phyloP scores from a whole-genome alignment of 2,113 vertebrate genomes.

The Chaetura pelagica region DNA sequence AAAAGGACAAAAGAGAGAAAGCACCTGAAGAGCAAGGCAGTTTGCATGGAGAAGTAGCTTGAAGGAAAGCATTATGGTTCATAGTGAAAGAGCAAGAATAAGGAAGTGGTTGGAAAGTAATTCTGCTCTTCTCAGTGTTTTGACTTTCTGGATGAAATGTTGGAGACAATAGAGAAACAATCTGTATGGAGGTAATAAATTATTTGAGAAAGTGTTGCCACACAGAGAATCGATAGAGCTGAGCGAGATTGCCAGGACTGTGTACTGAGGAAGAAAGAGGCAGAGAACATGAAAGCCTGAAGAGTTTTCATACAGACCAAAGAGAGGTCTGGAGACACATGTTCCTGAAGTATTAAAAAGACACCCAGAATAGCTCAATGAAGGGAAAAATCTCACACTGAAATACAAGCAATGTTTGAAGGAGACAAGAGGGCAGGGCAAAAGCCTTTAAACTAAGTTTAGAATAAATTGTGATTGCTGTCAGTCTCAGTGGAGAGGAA shows the following conservation, averaged over 20 bases:
- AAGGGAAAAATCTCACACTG: not conserved
- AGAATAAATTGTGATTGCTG: not conserved
- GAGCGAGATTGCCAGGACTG: not conserved
- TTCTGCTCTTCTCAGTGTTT: not conserved
- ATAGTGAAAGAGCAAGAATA: not conserved
- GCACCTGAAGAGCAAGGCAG: not conserved
- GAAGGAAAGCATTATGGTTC: not conserved
- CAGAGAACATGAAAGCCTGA: conserved; percentile 26
- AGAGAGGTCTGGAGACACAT: conserved; percentile 38
- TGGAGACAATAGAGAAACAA: not conserved
- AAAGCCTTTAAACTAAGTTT: conserved; percentile 37
- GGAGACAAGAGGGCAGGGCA: conserved; percentile 2
- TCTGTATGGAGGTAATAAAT: not conserved
- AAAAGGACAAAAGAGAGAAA: not conserved
- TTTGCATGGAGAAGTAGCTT: not conserved
- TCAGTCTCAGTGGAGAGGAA: not conserved
- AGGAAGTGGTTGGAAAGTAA: not conserved
- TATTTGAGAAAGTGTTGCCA: not conserved
- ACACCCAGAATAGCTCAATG: not conserved
- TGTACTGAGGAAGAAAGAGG: not conserved
- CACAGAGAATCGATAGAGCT: not conserved
- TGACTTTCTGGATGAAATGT: not conserved
- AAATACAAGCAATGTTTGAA: not conserved
- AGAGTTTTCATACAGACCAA: conserved; percentile 22
- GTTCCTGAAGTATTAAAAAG: conserved; percentile 41